Base-by-base conservation (phyloP, 1,140 invertebrate species). In the Phthorimaea operculella region DNA sequence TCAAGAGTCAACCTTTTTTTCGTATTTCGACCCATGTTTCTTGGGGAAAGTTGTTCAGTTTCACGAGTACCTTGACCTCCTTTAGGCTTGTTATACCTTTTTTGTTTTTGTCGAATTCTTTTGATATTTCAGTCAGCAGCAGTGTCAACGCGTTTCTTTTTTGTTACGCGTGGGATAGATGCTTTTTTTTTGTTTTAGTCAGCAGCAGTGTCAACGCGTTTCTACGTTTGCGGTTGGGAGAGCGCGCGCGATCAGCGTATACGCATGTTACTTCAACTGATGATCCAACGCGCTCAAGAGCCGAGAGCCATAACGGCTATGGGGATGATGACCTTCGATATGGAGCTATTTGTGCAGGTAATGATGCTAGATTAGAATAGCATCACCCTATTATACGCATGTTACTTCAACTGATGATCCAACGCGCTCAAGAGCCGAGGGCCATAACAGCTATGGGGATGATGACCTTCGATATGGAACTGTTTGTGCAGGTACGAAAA, bases 261-360 rank as follows among this genome's bases (percentile, higher is more conserved):
- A 10, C 45, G 58, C 4, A 42, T 33, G 44, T 16, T 52, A 16
- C 5, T 63, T n/a, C 45, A 51, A 12, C 59, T 59, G 49, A 57
- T 63, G 64, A 52, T 66, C 0, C 55, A 56, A 9, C 58, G 64
- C 16, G 60, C 49, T 7, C 33, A 62, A 18, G 39, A 34, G 0
- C 59, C 66, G 1, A 28, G 42, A n/a, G n/a, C n/a, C n/a, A n/a
- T n/a, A n/a, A n/a, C 21, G 48, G 21, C 21, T 4, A 6, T 28
- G 21, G 21, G n/a, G 6, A 2, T 28, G 21, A 4, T 4, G 21
- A 2, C 57, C 0, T 71, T 64, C 48, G 62, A 68, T 21, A 66
- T 66, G 66, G 62, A 71, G 5, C 56, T 66, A 15, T 68, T 68
- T 28, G 49, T 68, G 1, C 62, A 61, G 5, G 68, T 70, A 52